Evolutionary conservation across 2,797 vertebrate species (phyloP).

Genomic region (Bovichtus variegatus): DNA sequence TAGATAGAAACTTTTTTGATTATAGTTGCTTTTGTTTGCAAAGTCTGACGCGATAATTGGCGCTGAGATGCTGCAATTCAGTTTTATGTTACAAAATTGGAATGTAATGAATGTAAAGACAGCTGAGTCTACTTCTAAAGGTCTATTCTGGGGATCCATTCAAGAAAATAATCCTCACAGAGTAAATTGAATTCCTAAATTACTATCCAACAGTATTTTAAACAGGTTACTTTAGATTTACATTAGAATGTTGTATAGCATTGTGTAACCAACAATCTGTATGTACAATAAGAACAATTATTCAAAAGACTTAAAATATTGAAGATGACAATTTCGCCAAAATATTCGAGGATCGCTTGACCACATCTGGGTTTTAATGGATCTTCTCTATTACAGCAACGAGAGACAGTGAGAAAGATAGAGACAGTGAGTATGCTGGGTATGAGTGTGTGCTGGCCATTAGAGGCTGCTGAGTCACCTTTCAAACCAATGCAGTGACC

Average conservation of each 20-base stretch:
- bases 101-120: neutral
- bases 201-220: neutral
- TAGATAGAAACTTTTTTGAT: neutral
- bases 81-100: neutral
- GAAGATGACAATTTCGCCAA: neutral
- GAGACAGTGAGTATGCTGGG: neutral
- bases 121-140: neutral
- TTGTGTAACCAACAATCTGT: neutral
- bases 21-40: neutral
- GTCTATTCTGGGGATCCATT: neutral
- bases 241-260: neutral
- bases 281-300: neutral
- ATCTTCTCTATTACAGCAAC: neutral
- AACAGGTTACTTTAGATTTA: neutral
- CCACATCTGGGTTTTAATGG: constrained; percentile 13
- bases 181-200: neutral
- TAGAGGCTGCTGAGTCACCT: constrained; percentile 47
- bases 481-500: constrained; percentile 38
- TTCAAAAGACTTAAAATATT: neutral
- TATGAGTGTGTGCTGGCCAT: constrained; percentile 13
- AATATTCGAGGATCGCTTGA: neutral
- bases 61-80: neutral
- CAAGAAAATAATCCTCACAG: neutral
- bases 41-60: neutral
- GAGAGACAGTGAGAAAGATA: neutral